phyloP scores from a whole-genome alignment of 2,797 vertebrate species.

The Acridotheres tristis region DNA sequence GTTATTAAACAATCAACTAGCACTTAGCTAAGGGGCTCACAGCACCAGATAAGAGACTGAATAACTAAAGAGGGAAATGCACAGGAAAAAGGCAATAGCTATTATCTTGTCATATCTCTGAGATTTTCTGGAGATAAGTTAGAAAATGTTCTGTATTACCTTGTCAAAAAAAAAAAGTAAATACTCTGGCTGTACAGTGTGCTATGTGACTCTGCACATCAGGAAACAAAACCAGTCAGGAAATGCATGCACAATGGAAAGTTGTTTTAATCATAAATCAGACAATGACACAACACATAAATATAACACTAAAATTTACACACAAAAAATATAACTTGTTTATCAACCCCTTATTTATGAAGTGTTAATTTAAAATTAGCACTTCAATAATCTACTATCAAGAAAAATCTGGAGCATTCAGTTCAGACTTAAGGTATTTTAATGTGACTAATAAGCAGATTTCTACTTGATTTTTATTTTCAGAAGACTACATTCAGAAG shows the following conservation, averaged over 20 bases:
- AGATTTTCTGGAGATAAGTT: conserved; percentile 67
- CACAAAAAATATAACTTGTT: background rate
- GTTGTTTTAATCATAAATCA: background rate
- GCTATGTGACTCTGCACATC: background rate
- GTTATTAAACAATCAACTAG: conserved; percentile 69
- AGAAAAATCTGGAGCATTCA: background rate
- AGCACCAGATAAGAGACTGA: conserved; percentile 50
- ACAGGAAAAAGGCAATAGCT: conserved; percentile 46
- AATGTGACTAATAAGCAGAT: background rate
- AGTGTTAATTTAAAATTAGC: background rate
- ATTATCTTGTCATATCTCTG: conserved; percentile 65
- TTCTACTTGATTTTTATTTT: background rate
- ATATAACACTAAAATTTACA: background rate
- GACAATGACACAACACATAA: background rate
- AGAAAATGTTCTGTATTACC: conserved; percentile 58
- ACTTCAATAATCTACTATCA: background rate
- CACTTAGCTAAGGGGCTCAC: conserved; percentile 61
- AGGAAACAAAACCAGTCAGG: background rate
- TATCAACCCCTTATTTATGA: background rate
- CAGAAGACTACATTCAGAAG: background rate
- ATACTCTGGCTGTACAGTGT: conserved; percentile 2
- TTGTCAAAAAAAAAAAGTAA: conserved; percentile 41
- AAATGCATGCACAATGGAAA: background rate
- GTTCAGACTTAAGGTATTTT: background rate
- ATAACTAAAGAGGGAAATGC: conserved; percentile 65